Conservation (phyloP, 2,797 vertebrate genomes). For the Micropoecilia bifurca region DNA sequence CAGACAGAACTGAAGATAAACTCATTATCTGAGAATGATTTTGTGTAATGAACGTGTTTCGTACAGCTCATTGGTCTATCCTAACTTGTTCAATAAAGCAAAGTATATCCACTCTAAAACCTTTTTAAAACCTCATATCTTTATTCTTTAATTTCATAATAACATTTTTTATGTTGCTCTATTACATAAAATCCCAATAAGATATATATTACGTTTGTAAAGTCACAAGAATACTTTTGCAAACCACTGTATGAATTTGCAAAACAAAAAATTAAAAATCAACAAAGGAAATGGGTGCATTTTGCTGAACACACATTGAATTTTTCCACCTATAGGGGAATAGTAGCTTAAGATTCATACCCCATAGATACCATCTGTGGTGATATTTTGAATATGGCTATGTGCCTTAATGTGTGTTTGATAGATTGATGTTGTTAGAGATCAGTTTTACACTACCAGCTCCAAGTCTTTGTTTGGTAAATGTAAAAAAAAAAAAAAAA, state of each 20-base stretch:
- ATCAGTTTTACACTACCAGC: conserved; percentile 46
- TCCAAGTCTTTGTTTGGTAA: conserved; percentile 40
- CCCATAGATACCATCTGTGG: conserved; percentile 62
- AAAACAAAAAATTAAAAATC: neutral
- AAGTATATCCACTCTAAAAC: neutral
- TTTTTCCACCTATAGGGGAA: conserved; percentile 46
- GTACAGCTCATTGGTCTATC: too few species aligned
- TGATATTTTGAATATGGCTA: conserved; percentile 80
- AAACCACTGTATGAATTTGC: conserved; percentile 8
- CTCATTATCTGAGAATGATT: too few species aligned
- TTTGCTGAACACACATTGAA: conserved; percentile 61
- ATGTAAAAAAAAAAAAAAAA: conserved; percentile 10
- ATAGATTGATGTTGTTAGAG: conserved; percentile 56
- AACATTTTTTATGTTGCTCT: neutral
- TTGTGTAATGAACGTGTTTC: too few species aligned
- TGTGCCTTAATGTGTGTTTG: conserved; percentile 85
- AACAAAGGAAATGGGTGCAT: conserved; percentile 31
- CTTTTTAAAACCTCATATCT: neutral
- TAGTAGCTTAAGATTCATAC: conserved; percentile 50
- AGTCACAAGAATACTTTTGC: conserved; percentile 1
- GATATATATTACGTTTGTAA: neutral
- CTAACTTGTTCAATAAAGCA: too few species aligned
- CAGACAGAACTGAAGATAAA: too few species aligned
- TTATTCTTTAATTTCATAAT: neutral
- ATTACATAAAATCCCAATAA: neutral